Percentiles rank a stretch among this genome's conserved stretches.
phyloP scores from a whole-genome alignment of 2,888 invertebrate species.

The Sinhomidia bicolor region DNA sequence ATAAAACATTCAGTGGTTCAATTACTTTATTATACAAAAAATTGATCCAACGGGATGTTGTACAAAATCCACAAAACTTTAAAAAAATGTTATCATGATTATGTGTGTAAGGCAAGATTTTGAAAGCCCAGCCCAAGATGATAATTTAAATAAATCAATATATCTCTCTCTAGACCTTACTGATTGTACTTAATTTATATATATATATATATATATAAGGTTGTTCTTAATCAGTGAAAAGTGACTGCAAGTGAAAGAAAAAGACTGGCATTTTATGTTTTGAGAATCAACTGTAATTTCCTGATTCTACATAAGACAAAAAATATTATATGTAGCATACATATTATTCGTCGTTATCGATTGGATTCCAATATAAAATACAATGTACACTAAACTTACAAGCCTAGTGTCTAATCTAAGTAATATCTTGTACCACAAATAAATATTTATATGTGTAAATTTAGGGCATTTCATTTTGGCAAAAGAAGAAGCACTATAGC shows the following conservation, averaged over 20 bases:
- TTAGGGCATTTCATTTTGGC: no score
- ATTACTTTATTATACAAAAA: no score
- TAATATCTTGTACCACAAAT: no score
- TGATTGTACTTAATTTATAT: neutral
- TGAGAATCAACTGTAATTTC: constrained; percentile 4
- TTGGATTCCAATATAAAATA: no score
- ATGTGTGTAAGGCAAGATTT: neutral
- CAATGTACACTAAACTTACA: no score
- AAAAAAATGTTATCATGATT: neutral
- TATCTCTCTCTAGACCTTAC: neutral
- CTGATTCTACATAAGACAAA: neutral
- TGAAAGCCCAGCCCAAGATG: constrained; percentile 4
- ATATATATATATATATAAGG: neutral
- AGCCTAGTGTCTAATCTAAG: no score
- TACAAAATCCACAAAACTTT: no score
- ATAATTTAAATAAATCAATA: neutral
- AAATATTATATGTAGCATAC: neutral
- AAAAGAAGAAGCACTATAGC: no score
- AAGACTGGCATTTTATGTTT: constrained; percentile 49
- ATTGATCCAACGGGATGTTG: no score
- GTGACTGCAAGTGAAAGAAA: constrained; percentile 58
- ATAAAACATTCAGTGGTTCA: no score
- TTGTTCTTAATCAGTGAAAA: constrained; percentile 6
- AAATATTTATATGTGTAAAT: no score
- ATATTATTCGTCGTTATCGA: no score